phyloP scores from a whole-genome alignment of 1,140 invertebrate genomes.

The Drosophila seguyi region DNA sequence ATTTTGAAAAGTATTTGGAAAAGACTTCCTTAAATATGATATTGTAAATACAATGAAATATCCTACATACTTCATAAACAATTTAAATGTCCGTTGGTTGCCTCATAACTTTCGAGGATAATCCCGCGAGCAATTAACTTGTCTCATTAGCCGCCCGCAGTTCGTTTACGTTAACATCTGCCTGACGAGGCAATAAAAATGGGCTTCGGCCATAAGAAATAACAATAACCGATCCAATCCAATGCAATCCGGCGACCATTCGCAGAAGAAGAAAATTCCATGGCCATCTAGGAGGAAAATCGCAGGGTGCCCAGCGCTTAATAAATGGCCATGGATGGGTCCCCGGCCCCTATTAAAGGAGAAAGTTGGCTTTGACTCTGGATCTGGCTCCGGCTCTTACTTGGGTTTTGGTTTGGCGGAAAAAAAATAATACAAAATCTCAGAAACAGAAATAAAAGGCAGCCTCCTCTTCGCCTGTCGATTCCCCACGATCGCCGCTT shows the following conservation, averaged over 20 bases:
- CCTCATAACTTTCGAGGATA: slow-evolving; percentile 16
- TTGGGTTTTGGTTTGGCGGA: slow-evolving; percentile 1
- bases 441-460: slow-evolving; percentile 30
- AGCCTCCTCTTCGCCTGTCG: slow-evolving; percentile 27
- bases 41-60: neutral
- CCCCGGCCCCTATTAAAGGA: slow-evolving; percentile 54
- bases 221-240: slow-evolving; percentile 45
- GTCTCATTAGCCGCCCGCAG: slow-evolving; percentile 51
- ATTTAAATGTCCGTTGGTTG: neutral
- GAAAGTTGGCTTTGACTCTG: slow-evolving; percentile 51
- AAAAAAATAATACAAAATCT: slow-evolving; percentile 34
- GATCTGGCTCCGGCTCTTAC: slow-evolving; percentile 4
- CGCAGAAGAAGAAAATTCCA: slow-evolving; percentile 33
- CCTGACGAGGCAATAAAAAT: slow-evolving; percentile 38
- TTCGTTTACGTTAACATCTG: slow-evolving; percentile 18
- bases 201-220: slow-evolving; percentile 45
- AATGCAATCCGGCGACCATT: slow-evolving; percentile 33
- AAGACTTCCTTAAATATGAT: neutral
- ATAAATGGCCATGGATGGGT: slow-evolving; percentile 54
- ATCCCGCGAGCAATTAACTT: slow-evolving; percentile 30
- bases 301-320: slow-evolving; percentile 28
- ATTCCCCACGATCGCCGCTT: slow-evolving; percentile 23
- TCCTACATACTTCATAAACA: neutral
- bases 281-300: slow-evolving; percentile 41
- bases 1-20: neutral